These are phyloP conservation scores for Pantala flavescens DNA, from an alignment of 1,140 invertebrate species.

Conservation along the genomic window DNA sequence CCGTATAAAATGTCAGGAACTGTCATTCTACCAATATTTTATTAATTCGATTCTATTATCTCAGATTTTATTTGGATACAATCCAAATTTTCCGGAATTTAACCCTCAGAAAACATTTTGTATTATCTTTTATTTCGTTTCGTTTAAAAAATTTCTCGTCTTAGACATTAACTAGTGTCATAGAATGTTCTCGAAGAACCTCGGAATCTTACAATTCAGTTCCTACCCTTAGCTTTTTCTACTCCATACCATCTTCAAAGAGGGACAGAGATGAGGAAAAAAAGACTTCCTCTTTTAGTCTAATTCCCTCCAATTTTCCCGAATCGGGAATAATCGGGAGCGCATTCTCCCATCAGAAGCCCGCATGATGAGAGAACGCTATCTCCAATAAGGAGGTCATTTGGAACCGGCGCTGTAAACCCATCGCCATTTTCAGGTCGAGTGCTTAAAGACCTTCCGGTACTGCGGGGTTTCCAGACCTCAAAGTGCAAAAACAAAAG, in stretches of 20 bases:
- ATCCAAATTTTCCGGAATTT: too few species aligned
- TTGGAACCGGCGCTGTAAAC: neutral
- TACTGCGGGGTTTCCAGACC: neutral
- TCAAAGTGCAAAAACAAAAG: neutral
- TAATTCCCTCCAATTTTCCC: neutral
- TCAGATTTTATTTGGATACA: too few species aligned
- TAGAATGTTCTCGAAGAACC: too few species aligned
- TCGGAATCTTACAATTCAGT: neutral
- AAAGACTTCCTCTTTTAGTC: neutral
- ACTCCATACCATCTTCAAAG: neutral
- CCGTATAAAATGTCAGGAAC: too few species aligned
- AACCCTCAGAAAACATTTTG: too few species aligned
- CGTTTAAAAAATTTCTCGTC: too few species aligned
- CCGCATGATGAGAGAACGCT: neutral
- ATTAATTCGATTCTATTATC: too few species aligned
- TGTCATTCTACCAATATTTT: too few species aligned
- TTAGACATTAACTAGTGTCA: too few species aligned
- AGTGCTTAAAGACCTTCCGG: neutral
- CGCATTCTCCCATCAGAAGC: neutral
- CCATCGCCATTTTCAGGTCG: neutral
- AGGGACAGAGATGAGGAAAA: neutral
- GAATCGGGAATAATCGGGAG: neutral
- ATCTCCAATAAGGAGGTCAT: neutral
- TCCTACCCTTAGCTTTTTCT: neutral
- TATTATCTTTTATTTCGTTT: too few species aligned